Percentiles rank a stretch among this genome's conserved stretches.
phyloP scores from a whole-genome alignment of 1,140 invertebrate genomes.

The Eriocheir sinensis region DNA sequence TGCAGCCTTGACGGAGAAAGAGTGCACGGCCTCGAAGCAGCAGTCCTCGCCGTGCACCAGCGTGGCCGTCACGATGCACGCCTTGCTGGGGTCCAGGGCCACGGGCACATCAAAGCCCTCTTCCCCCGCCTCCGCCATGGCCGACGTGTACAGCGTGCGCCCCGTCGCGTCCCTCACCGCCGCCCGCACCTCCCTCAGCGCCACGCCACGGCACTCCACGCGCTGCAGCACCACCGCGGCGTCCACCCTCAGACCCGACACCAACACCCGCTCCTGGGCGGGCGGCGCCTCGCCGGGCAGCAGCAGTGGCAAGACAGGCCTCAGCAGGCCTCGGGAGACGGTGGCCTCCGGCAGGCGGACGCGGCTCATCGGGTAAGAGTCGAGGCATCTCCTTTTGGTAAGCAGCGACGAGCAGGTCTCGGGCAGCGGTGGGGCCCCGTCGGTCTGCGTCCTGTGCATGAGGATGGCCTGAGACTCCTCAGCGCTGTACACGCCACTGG shows the following conservation, averaged over 20 bases:
- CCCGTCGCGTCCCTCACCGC: neutral
- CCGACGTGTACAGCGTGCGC: neutral
- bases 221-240: neutral
- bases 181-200: neutral
- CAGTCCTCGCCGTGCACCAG: neutral
- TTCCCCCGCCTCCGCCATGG: neutral
- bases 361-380: neutral
- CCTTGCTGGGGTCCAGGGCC: neutral
- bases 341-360: neutral
- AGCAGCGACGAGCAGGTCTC: neutral
- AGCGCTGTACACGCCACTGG: neutral
- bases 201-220: neutral
- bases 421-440: neutral
- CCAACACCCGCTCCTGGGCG: neutral
- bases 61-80: neutral
- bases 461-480: slow-evolving; percentile 9
- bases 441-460: neutral
- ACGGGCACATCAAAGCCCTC: neutral
- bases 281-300: neutral
- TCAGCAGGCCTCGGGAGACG: too few species aligned
- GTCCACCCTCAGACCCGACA: neutral
- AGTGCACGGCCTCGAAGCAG: neutral
- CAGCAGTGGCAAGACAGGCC: neutral
- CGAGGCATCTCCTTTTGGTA: neutral
- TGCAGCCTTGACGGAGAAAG: neutral